A percentile compares a stretch with the other conserved stretches of the same genome.
phyloP scores from a whole-genome alignment of 1,140 invertebrate species.

The Drosophila trapezifrons region DNA sequence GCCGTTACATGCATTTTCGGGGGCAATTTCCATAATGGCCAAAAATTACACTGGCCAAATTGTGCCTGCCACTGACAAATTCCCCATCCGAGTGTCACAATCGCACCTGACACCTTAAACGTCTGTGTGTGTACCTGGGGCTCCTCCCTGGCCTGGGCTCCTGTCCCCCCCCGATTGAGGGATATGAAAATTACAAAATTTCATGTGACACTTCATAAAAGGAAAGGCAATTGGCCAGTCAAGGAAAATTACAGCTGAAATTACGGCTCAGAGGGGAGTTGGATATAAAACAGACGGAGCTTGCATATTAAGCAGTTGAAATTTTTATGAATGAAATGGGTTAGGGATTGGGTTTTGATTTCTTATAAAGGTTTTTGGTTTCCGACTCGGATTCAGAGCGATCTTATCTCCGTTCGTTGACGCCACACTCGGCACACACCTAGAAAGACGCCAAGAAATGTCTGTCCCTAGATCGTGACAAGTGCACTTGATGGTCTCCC shows the following conservation, averaged over 20 bases:
- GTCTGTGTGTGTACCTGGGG: constrained; percentile 28
- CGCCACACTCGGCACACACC: constrained; percentile 14
- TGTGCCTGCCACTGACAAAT: constrained; percentile 49
- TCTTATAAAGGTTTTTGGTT: too few species aligned
- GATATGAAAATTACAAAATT: constrained; percentile 81
- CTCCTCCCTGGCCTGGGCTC: too few species aligned
- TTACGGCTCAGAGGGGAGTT: neutral
- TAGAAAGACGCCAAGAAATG: neutral
- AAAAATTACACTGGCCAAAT: constrained; percentile 66
- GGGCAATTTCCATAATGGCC: constrained; percentile 70
- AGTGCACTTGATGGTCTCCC: constrained; percentile 22
- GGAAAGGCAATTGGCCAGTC: constrained; percentile 39
- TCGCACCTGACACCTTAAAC: constrained; percentile 68
- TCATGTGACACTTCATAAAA: constrained; percentile 72
- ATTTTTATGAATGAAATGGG: constrained; percentile 40
- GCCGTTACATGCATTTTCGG: constrained; percentile 12
- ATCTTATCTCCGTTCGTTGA: constrained; percentile 34
- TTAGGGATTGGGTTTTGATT: too few species aligned
- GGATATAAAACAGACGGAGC: constrained; percentile 2
- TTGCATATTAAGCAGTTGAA: constrained; percentile 35
- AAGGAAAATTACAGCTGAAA: constrained; percentile 40
- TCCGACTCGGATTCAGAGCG: constrained; percentile 12
- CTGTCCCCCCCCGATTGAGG: constrained; percentile 15
- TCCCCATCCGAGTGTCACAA: constrained; percentile 44
- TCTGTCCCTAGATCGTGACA: constrained; percentile 27